Conservation (phyloP, 1,140 invertebrate species). For the Zaprionus ornatus region DNA sequence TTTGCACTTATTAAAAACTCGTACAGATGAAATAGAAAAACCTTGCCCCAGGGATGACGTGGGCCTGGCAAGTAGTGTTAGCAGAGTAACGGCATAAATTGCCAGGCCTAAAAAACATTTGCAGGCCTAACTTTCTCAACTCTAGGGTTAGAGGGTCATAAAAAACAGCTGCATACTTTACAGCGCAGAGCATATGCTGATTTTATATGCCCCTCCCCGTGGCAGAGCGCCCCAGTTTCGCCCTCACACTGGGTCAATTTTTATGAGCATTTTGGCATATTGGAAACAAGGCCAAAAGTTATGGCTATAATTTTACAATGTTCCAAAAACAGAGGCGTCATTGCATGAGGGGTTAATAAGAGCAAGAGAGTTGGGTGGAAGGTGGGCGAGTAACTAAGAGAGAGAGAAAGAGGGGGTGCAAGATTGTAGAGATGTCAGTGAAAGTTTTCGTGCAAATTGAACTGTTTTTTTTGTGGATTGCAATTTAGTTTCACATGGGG, state of each 20-base stretch:
- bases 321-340: slow-evolving; percentile 42
- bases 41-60: slow-evolving; percentile 1
- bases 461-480: neutral
- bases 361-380: neutral
- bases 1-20: slow-evolving; percentile 81
- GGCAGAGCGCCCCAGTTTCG: slow-evolving; percentile 10
- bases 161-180: slow-evolving; percentile 81
- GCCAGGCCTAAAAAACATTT: slow-evolving; percentile 41
- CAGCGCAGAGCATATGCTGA: slow-evolving; percentile 71
- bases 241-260: slow-evolving; percentile 70
- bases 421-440: slow-evolving; percentile 1
- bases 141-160: slow-evolving; percentile 65
- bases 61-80: slow-evolving; percentile 6
- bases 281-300: slow-evolving; percentile 79
- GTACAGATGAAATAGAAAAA: slow-evolving; percentile 64
- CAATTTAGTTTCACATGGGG: neutral
- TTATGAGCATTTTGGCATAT: slow-evolving; percentile 80
- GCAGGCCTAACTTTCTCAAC: slow-evolving; percentile 71
- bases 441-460: neutral
- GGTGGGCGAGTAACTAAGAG: neutral
- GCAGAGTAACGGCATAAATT: slow-evolving; percentile 61
- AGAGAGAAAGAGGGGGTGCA: neutral
- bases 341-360: slow-evolving; percentile 14
- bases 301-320: slow-evolving; percentile 73
- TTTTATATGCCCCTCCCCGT: slow-evolving; percentile 53